Evolutionary conservation across 2,113 vertebrate genomes (phyloP).

Genomic region (Tor tambroides): DNA sequence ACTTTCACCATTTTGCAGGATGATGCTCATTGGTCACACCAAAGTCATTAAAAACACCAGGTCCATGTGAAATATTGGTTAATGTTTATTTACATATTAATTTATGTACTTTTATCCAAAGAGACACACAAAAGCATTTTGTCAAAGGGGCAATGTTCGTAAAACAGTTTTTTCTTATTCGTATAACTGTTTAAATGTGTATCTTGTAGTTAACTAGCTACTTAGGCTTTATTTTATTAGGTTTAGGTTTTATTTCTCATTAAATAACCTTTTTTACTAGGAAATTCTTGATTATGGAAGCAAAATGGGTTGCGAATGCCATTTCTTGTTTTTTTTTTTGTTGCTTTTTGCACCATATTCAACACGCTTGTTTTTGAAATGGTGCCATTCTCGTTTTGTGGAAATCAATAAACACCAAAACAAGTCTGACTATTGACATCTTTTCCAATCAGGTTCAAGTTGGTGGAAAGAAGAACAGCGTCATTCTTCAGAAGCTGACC

Average conservation of each 20-base stretch:
- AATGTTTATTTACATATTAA: background rate
- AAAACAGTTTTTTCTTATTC: background rate
- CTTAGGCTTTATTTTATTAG: background rate
- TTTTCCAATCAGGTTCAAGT: slow-evolving; percentile 79
- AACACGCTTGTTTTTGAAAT: background rate
- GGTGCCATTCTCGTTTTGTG: background rate
- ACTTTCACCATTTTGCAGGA: background rate
- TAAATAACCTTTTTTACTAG: background rate
- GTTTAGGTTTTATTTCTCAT: background rate
- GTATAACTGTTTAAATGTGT: background rate
- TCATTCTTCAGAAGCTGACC: slow-evolving; percentile 86
- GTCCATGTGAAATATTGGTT: background rate
- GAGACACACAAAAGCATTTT: background rate
- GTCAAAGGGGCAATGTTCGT: background rate
- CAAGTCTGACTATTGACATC: slow-evolving; percentile 26
- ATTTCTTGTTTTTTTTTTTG: background rate
- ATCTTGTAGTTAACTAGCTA: background rate
- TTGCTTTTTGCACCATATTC: background rate
- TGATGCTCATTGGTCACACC: background rate
- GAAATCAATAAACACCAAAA: background rate
- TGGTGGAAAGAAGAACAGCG: slow-evolving; percentile 86
- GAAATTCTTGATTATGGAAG: background rate
- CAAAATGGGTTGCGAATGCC: background rate
- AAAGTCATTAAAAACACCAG: background rate
- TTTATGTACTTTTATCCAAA: background rate